These are phyloP conservation scores for Cyclophora punctaria DNA, from an alignment of 2,888 invertebrate genomes.

Conservation along the genomic window DNA sequence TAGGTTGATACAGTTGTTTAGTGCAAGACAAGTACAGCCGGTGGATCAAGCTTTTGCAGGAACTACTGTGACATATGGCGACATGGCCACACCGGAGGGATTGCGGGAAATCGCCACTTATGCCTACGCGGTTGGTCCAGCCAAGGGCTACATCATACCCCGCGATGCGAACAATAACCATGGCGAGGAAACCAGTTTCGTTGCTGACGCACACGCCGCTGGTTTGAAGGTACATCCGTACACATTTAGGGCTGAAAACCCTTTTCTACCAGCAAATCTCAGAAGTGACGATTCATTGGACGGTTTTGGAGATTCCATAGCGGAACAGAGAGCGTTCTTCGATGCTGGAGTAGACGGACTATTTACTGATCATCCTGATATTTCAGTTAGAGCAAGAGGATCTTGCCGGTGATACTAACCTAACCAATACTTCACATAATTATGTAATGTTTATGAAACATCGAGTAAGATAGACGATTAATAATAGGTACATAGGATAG, in stretches of 20 bases:
- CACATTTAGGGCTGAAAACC: constrained; percentile 59
- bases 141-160: constrained; percentile 56
- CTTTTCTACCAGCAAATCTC: constrained; percentile 50
- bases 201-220: constrained; percentile 50
- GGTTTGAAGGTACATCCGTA: constrained; percentile 61
- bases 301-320: constrained; percentile 44
- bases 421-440: too few relatives aligned
- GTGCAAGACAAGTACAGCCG: constrained; percentile 30
- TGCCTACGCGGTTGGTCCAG: constrained; percentile 59
- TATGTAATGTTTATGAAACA: too few relatives aligned
- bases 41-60: constrained; percentile 44
- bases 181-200: constrained; percentile 45
- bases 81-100: constrained; percentile 58
- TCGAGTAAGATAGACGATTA: too few relatives aligned
- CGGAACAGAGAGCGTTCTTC: constrained; percentile 47
- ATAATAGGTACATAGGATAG: too few relatives aligned
- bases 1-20: constrained; percentile 49
- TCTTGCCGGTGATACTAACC: constrained; percentile 1
- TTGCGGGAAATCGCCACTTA: constrained; percentile 53
- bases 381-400: constrained; percentile 38
- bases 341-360: constrained; percentile 58
- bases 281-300: constrained; percentile 30
- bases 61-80: constrained; percentile 46
- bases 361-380: constrained; percentile 60
- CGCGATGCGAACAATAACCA: constrained; percentile 39